Evolutionary conservation across 2,113 vertebrate genomes (phyloP), one percentile per base, ranked within the genome.

Genomic region (Plecotus auritus): DNA sequence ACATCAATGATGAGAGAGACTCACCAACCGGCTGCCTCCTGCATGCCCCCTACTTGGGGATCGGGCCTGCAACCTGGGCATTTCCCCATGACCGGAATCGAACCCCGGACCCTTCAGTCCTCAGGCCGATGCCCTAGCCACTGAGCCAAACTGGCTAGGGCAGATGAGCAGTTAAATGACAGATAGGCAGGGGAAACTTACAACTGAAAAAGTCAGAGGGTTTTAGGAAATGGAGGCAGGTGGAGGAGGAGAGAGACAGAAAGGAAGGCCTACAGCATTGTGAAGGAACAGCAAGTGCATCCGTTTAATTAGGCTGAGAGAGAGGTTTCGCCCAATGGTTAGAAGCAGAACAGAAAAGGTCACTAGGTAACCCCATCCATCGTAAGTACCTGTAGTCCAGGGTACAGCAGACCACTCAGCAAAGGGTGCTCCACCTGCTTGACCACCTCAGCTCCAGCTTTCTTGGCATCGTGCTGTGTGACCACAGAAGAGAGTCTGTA

Each of bases 351-450:
- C 37, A 81, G 51, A n/a, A 85, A 89, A 77, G 45, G 40, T 23
- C 49, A 37, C 0, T 0, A 13, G 78, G 49, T 6, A 72, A 12
- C 17, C 7, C 77, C n/a, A 14, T 20, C 10, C 30, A 59, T 69
- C 13, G 2, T 4, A 2, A n/a, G 1, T 97, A 99, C 99, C 99
- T 99, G 99, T 45, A 99, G 98, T 96, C 99, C 99, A 0, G 99
- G 99, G 97, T 99, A 99, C n/a, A 99, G 99, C 66, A 99, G 98
- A 13, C 99, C 99, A 14, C 99, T 99, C 87, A 99, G 98, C 96
- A 99, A 97, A 1, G 99, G 99, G 84, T 99, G 99, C 81, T 99
- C 99, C 98, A 99, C 99, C 96, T 99, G 99, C 97, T 99, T 99
- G 37, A 99, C 99, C 13, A 99, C 99, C 97, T 99, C 99, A 0